phyloP scores from a whole-genome alignment of 53 echinoderm and acorn worm species.

The Echinarachnius parma region DNA sequence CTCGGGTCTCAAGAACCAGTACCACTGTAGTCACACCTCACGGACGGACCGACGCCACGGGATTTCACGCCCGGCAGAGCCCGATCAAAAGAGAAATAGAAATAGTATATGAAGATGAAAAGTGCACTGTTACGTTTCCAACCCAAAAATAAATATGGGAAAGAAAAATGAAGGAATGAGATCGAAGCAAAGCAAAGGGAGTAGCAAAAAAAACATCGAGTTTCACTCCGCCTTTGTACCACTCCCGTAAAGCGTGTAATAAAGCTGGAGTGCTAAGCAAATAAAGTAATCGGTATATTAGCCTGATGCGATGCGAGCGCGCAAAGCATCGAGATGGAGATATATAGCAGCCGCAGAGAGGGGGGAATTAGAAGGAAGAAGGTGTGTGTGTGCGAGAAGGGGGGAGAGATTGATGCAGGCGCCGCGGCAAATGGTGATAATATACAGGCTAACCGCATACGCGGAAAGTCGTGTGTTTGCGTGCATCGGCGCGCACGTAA shows the following conservation, averaged over 20 bases:
- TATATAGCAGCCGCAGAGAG: not conserved
- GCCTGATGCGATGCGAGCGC: not conserved
- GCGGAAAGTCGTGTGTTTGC: conserved; percentile 1
- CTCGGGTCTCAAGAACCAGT: not conserved
- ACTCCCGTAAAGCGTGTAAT: conserved; percentile 38
- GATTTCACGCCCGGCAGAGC: conserved; percentile 24
- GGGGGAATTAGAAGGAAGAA: not conserved
- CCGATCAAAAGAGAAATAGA: conserved; percentile 17
- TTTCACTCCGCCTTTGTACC: conserved; percentile 33
- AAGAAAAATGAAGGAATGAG: too few species aligned
- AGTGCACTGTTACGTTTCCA: conserved; percentile 47
- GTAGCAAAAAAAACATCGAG: too few species aligned
- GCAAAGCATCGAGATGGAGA: not conserved
- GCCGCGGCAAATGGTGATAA: not conserved
- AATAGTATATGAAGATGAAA: conserved; percentile 37
- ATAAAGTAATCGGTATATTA: conserved; percentile 9
- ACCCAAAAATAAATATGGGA: not conserved
- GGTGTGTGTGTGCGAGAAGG: not conserved
- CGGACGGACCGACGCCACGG: conserved; percentile 20
- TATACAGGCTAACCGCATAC: not conserved
- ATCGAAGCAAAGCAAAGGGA: too few species aligned
- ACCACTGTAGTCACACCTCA: not conserved
- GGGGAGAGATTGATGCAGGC: not conserved
- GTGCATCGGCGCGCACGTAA: conserved; percentile 28
- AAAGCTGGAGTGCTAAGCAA: conserved; percentile 26